Evolutionary conservation across 2,888 invertebrate genomes (phyloP).

Genomic region (Eristalinus sepulchralis): DNA sequence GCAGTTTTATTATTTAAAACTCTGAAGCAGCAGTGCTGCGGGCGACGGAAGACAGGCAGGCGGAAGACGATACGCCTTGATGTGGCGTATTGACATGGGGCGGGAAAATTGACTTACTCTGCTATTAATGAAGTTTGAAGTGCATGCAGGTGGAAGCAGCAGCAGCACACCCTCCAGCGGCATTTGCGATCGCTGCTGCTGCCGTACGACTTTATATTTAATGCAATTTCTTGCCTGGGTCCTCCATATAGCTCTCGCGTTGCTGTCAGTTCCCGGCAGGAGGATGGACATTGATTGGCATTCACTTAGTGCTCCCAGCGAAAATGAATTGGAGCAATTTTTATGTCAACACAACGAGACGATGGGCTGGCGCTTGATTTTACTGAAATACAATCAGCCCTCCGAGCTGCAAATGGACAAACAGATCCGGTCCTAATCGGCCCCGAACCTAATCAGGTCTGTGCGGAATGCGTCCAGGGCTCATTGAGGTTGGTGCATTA

Average conservation of each 20-base stretch:
- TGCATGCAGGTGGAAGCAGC: slow-evolving; percentile 25
- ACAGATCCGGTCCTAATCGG: not conserved
- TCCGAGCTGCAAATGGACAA: not conserved
- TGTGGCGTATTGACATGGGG: slow-evolving; percentile 44
- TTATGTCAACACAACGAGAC: slow-evolving; percentile 34
- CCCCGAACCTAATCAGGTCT: not conserved
- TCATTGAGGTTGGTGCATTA: slow-evolving; percentile 20
- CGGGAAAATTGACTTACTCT: slow-evolving; percentile 57
- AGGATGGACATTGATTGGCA: slow-evolving; percentile 49
- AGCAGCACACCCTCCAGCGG: slow-evolving; percentile 8
- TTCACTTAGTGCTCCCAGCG: slow-evolving; percentile 26
- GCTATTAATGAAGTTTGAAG: slow-evolving; percentile 63
- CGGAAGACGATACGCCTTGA: slow-evolving; percentile 3
- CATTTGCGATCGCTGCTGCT: not conserved
- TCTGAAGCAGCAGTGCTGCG: not conserved
- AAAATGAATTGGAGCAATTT: slow-evolving; percentile 38
- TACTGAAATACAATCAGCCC: slow-evolving; percentile 10
- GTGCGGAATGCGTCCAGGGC: not conserved
- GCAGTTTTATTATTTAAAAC: not conserved
- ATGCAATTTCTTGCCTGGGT: slow-evolving; percentile 18
- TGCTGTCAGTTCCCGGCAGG: not conserved
- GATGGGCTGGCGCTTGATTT: not conserved
- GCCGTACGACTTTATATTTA: slow-evolving; percentile 15
- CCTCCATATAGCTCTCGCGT: not conserved
- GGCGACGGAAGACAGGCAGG: not conserved